Evolutionary conservation across 2,113 vertebrate species (phyloP).

Genomic region (zebrafish (Danio rerio)): DNA sequence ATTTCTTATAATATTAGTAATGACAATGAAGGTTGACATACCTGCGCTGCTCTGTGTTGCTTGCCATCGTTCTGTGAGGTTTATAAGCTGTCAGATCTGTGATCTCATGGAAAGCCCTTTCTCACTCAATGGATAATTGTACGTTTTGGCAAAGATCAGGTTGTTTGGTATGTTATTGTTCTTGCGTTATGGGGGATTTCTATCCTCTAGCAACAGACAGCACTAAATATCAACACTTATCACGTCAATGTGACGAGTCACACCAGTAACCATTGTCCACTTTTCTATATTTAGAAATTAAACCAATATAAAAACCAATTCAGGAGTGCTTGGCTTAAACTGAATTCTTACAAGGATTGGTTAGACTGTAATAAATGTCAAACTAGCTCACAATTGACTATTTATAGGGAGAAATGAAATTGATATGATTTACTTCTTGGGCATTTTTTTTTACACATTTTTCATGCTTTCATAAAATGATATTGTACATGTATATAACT

Average conservation of each 20-base stretch:
- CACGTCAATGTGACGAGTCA: not conserved
- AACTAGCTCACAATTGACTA: too few relatives aligned
- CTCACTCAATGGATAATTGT: not conserved
- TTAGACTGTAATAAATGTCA: too few relatives aligned
- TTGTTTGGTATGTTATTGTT: conserved; percentile 10
- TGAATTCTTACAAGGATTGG: too few relatives aligned
- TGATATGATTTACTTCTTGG: too few relatives aligned
- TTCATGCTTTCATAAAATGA: too few relatives aligned
- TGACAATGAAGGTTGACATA: not conserved
- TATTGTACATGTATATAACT: too few relatives aligned
- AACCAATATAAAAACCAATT: not conserved
- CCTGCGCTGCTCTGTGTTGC: not conserved
- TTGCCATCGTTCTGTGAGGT: not conserved
- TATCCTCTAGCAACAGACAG: not conserved
- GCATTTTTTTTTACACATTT: too few relatives aligned
- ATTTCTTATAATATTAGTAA: not conserved
- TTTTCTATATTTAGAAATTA: not conserved
- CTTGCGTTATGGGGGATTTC: not conserved
- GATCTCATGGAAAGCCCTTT: not conserved
- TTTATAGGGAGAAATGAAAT: too few relatives aligned
- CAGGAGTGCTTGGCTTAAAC: not conserved
- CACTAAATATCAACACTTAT: not conserved
- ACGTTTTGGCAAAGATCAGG: not conserved
- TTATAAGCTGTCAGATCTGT: not conserved
- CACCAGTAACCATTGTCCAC: not conserved